Conservation (phyloP, 2,888 invertebrate genomes). For the Monochamus alternatus region DNA sequence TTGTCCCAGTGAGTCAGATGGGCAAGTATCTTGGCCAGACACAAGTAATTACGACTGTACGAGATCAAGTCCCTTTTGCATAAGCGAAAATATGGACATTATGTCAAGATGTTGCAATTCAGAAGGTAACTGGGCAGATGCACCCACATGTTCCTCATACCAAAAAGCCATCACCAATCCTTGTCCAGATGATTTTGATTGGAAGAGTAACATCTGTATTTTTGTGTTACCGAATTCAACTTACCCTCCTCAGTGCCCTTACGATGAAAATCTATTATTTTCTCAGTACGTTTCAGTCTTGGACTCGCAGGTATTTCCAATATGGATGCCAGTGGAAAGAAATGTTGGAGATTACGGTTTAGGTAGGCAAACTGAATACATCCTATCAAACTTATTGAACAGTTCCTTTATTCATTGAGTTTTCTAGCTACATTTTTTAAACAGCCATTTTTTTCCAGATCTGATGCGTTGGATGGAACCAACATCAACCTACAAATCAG, state of each 20-base stretch:
- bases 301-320: slow-evolving; percentile 37
- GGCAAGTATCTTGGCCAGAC: slow-evolving; percentile 25
- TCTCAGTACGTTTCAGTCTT: slow-evolving; percentile 46
- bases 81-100: slow-evolving; percentile 40
- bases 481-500: slow-evolving; percentile 45
- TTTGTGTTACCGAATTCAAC: slow-evolving; percentile 43
- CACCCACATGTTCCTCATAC: slow-evolving; percentile 39
- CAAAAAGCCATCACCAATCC: slow-evolving; percentile 49
- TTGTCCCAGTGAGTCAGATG: slow-evolving; percentile 13
- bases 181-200: slow-evolving; percentile 48
- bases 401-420: neutral
- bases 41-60: slow-evolving; percentile 27
- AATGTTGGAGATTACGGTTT: slow-evolving; percentile 49
- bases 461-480: slow-evolving; percentile 53
- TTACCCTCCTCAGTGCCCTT: slow-evolving; percentile 57
- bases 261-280: slow-evolving; percentile 51
- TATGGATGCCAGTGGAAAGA: slow-evolving; percentile 59
- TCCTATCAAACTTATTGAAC: neutral
- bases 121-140: slow-evolving; percentile 46
- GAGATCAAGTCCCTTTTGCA: slow-evolving; percentile 43
- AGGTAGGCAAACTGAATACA: slow-evolving; percentile 41
- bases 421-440: too few species aligned
- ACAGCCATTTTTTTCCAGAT: slow-evolving; percentile 44
- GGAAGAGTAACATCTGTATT: slow-evolving; percentile 46
- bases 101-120: slow-evolving; percentile 42